Conservation (phyloP, 2,113 vertebrate species). For the Pomatostomus ruficeps region DNA sequence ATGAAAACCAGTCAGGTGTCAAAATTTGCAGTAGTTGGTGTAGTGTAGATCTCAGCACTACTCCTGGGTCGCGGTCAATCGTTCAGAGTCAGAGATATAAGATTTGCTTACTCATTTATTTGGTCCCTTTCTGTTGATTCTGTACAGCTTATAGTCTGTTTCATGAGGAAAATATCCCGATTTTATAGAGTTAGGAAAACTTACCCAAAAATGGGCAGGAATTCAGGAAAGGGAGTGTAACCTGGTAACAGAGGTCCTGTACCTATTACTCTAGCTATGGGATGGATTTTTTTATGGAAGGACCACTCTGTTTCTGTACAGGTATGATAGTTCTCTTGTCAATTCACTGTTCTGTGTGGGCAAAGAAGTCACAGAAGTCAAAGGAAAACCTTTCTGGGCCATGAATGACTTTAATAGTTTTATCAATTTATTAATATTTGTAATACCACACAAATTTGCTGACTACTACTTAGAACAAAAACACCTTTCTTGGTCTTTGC, state of each 20-base stretch:
- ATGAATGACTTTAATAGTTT: background rate
- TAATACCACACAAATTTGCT: background rate
- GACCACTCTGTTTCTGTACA: rapidly evolving
- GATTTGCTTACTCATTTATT: background rate
- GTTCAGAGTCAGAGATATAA: background rate
- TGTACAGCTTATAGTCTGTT: background rate
- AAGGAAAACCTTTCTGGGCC: background rate
- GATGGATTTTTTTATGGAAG: background rate
- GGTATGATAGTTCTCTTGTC: background rate
- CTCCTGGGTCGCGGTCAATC: rapidly evolving
- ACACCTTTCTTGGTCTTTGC: background rate
- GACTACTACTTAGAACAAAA: background rate
- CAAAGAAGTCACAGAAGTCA: background rate
- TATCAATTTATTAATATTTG: background rate
- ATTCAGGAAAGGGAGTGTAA: background rate
- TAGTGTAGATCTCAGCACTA: background rate
- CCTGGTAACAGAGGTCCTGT: background rate
- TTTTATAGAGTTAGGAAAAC: background rate
- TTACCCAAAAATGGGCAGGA: background rate
- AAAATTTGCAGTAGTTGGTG: background rate
- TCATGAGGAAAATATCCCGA: background rate
- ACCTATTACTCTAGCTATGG: background rate
- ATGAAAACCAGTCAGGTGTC: background rate
- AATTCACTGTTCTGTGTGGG: background rate
- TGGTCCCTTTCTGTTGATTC: background rate